phyloP scores from a whole-genome alignment of 2,113 vertebrate species.

The Stegostoma tigrinum region DNA sequence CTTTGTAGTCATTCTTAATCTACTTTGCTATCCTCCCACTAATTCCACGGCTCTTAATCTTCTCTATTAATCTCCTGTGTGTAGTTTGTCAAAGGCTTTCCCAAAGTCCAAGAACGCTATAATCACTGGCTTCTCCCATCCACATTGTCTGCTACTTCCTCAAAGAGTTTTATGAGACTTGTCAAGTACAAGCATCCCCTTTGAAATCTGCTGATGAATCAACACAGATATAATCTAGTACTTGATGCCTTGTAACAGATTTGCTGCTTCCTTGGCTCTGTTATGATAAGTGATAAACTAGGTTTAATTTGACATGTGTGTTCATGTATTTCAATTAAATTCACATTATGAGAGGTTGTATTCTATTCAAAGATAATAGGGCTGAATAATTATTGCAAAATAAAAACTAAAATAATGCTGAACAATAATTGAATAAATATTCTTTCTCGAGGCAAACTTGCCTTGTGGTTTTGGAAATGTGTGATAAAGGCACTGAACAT shows the following conservation, averaged over 20 bases:
- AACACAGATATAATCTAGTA: constrained; percentile 19
- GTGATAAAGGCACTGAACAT: not conserved
- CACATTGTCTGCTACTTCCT: not conserved
- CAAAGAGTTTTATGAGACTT: constrained; percentile 5
- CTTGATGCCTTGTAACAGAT: not conserved
- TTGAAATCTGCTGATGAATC: constrained; percentile 1
- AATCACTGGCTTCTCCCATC: not conserved
- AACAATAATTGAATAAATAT: not conserved
- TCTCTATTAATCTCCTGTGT: constrained; percentile 22
- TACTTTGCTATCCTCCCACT: not conserved
- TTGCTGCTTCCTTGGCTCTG: not conserved
- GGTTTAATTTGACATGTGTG: not conserved
- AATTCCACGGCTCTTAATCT: not conserved
- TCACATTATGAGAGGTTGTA: not conserved
- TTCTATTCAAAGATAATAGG: not conserved
- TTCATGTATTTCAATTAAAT: not conserved
- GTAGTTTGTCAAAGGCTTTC: not conserved
- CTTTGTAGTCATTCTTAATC: not conserved
- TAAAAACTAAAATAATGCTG: not conserved
- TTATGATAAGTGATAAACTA: not conserved
- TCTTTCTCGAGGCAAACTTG: too few relatives aligned
- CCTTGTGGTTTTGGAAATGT: not conserved
- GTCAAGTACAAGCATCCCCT: not conserved
- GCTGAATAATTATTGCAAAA: not conserved
- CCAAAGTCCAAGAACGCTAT: not conserved